Evolutionary conservation across 1,140 invertebrate genomes (phyloP).

Genomic region (Hermetia illucens): DNA sequence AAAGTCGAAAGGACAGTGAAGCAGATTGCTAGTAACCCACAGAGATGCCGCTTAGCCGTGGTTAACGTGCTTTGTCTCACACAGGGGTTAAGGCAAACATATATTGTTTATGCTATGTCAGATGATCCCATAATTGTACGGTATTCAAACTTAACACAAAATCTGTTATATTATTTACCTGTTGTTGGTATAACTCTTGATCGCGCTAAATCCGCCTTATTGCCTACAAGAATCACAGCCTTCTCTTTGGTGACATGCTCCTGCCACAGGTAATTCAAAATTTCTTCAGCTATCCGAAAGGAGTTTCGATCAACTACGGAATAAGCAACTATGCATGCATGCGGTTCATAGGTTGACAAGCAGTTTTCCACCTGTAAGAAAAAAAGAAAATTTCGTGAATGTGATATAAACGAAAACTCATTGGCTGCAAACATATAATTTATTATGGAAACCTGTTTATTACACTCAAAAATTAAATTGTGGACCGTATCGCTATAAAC

Average conservation of each 20-base stretch:
- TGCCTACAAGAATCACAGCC: conserved; percentile 82
- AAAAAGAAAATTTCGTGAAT: background rate
- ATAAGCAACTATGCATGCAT: conserved; percentile 82
- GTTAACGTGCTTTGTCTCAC: no score
- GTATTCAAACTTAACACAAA: no score
- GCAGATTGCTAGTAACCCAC: no score
- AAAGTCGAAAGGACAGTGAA: no score
- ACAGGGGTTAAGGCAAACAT: no score
- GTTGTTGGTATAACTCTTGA: conserved; percentile 64
- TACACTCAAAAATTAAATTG: no score
- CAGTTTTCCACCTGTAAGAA: conserved; percentile 59
- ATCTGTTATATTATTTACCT: conserved; percentile 57
- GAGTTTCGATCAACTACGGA: conserved; percentile 67
- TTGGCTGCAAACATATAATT: no score
- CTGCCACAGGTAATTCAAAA: conserved; percentile 64
- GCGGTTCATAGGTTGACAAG: conserved; percentile 70
- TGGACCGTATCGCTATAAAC: no score
- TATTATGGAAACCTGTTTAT: no score
- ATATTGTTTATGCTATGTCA: background rate
- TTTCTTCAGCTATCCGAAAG: conserved; percentile 62
- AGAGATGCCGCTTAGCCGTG: no score
- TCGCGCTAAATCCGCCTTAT: conserved; percentile 83
- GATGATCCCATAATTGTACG: no score
- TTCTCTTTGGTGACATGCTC: conserved; percentile 65
- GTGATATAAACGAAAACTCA: no score